phyloP scores from a whole-genome alignment of 2,888 invertebrate genomes.

The Oxystoma pomonae region DNA sequence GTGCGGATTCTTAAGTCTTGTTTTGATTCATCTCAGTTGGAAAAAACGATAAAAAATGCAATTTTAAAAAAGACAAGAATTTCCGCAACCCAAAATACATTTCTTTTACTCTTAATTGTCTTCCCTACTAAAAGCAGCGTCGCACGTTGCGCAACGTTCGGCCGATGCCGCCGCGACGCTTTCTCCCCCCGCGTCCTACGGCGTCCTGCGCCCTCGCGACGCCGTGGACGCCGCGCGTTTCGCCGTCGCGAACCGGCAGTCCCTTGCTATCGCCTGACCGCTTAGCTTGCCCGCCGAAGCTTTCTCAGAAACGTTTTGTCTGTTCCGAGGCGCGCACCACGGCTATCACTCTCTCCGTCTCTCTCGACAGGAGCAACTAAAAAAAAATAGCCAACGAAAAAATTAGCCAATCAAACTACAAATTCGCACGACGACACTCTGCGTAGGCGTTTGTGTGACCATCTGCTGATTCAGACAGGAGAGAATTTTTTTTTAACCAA shows the following conservation, averaged over 20 bases:
- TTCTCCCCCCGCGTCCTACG: slow-evolving; percentile 26
- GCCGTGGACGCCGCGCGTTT: slow-evolving; percentile 35
- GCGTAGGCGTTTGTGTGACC: background rate
- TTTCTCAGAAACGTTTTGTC: slow-evolving; percentile 46
- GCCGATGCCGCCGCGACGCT: slow-evolving; percentile 29
- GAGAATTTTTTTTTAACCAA: background rate
- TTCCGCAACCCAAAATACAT: too few relatives aligned
- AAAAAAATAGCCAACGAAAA: background rate
- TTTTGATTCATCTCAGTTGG: too few relatives aligned
- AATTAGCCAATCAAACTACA: too few relatives aligned
- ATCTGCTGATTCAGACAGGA: background rate
- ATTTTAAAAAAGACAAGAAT: too few relatives aligned
- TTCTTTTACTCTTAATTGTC: too few relatives aligned
- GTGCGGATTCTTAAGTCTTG: too few relatives aligned
- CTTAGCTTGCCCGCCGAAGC: slow-evolving; percentile 50
- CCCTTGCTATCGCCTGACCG: slow-evolving; percentile 50
- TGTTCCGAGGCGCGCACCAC: slow-evolving; percentile 46
- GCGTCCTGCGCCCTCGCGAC: slow-evolving; percentile 30
- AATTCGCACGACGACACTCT: background rate
- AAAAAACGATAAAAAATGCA: too few relatives aligned
- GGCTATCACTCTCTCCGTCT: background rate
- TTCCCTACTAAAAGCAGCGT: too few relatives aligned
- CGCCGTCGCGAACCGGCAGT: slow-evolving; percentile 46
- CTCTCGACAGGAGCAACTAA: background rate
- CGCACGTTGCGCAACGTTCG: slow-evolving; percentile 23